Conservation (phyloP, 2,113 vertebrate species). For the Bujurquina vittata region DNA sequence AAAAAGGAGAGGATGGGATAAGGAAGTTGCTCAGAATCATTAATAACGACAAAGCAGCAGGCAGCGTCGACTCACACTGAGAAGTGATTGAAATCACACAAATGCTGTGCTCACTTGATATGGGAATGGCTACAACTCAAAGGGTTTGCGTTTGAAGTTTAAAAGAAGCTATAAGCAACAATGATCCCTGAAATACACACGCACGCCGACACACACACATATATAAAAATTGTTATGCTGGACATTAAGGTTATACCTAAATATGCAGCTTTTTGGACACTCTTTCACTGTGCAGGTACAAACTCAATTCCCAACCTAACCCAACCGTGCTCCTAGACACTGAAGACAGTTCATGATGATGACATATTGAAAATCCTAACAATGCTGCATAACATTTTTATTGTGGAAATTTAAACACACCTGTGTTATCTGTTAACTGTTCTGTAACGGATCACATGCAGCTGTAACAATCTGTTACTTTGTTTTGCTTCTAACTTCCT, state of each 20-base stretch:
- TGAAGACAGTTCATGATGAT: no score
- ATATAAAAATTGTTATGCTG: not conserved
- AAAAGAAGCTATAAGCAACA: not conserved
- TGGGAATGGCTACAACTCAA: not conserved
- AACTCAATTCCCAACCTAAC: not conserved
- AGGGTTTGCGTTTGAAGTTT: not conserved
- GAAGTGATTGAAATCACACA: constrained; percentile 27
- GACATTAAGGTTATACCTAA: not conserved
- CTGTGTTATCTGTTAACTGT: no score
- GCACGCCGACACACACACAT: no score
- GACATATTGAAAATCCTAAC: no score
- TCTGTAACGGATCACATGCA: no score
- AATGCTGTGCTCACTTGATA: not conserved
- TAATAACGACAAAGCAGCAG: constrained; percentile 51
- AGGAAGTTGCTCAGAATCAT: constrained; percentile 51
- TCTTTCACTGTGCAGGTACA: not conserved
- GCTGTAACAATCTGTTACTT: no score
- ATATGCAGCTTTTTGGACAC: not conserved
- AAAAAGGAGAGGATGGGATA: constrained; percentile 25
- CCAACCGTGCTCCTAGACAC: no score
- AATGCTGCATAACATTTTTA: no score
- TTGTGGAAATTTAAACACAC: no score
- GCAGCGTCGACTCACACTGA: constrained; percentile 18
- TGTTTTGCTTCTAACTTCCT: no score
- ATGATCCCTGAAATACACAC: not conserved